Evolutionary conservation across 2,797 vertebrate species (phyloP).

Genomic region (Sebastes ruberrimus): DNA sequence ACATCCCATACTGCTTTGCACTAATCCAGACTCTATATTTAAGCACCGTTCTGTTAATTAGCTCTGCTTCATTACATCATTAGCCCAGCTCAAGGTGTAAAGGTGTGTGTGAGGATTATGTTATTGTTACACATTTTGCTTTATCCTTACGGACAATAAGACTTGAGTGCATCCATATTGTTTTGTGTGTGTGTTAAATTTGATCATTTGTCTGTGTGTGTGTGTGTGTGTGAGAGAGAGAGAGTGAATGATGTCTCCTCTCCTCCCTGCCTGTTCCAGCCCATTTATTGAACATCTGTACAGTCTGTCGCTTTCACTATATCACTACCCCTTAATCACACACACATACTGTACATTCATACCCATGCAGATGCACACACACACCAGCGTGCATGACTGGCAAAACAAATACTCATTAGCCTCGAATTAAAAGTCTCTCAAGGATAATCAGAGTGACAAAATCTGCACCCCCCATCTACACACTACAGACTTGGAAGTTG

Average conservation of each 20-base stretch:
- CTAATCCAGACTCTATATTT: slow-evolving; percentile 23
- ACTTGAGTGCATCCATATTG: neutral
- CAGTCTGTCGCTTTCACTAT: slow-evolving; percentile 66
- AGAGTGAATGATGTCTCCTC: slow-evolving; percentile 57
- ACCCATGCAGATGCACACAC: neutral
- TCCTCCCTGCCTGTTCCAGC: slow-evolving; percentile 67
- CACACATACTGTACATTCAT: neutral
- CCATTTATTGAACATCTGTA: slow-evolving; percentile 82
- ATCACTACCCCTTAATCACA: slow-evolving; percentile 63
- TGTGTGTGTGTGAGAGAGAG: neutral
- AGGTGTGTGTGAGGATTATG: slow-evolving; percentile 14
- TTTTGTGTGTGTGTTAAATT: slow-evolving; percentile 5
- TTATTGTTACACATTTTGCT: neutral
- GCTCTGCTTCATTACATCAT: slow-evolving; percentile 22
- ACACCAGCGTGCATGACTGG: slow-evolving; percentile 22
- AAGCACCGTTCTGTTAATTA: slow-evolving; percentile 27
- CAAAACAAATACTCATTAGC: slow-evolving; percentile 77
- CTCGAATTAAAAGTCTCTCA: slow-evolving; percentile 71
- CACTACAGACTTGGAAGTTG: neutral
- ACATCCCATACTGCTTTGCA: neutral
- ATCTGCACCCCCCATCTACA: slow-evolving; percentile 11
- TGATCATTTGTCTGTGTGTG: neutral
- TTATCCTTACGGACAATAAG: neutral
- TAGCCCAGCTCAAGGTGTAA: slow-evolving; percentile 19
- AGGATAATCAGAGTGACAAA: slow-evolving; percentile 71